Evolutionary conservation across 2,888 invertebrate species (phyloP).

Genomic region (Volucella zonaria): DNA sequence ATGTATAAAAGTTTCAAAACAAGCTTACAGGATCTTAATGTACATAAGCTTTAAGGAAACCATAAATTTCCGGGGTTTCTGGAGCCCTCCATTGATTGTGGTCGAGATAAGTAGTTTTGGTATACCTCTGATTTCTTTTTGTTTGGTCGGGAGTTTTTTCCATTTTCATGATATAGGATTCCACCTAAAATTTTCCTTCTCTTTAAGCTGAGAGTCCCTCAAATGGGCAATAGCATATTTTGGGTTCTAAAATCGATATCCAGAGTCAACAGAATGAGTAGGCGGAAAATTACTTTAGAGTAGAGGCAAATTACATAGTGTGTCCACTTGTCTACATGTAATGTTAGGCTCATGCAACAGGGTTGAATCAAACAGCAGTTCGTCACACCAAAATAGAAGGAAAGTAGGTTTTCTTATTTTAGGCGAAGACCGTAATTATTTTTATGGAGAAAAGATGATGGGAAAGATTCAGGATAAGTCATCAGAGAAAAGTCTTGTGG

Average conservation of each 20-base stretch:
- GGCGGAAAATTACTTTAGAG: neutral
- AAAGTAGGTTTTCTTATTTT: conserved; percentile 10
- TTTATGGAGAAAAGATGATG: conserved; percentile 1
- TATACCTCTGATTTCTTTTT: conserved; percentile 3
- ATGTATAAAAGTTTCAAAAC: conserved; percentile 9
- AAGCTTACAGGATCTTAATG: conserved; percentile 29
- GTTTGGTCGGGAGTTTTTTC: neutral
- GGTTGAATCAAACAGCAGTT: conserved; percentile 12
- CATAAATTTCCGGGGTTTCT: conserved; percentile 38
- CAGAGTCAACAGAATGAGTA: neutral
- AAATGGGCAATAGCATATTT: conserved; percentile 19
- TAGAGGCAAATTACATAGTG: conserved; percentile 4
- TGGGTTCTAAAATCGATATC: conserved; percentile 32
- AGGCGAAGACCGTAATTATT: neutral
- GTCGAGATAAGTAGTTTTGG: conserved; percentile 38
- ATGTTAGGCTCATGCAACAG: conserved; percentile 26
- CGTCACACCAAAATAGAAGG: conserved; percentile 3
- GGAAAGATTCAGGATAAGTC: neutral
- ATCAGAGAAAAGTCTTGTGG: too few relatives aligned
- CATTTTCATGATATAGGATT: conserved; percentile 24
- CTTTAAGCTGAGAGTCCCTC: conserved; percentile 21
- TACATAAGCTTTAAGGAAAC: conserved; percentile 41
- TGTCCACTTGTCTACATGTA: conserved; percentile 30
- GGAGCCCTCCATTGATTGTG: conserved; percentile 23
- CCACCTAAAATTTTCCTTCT: conserved; percentile 10